A percentile compares a stretch with the other conserved stretches of the same genome.
Evolutionary conservation across 2,888 invertebrate genomes (phyloP).

Genomic region (Molorchus minor): DNA sequence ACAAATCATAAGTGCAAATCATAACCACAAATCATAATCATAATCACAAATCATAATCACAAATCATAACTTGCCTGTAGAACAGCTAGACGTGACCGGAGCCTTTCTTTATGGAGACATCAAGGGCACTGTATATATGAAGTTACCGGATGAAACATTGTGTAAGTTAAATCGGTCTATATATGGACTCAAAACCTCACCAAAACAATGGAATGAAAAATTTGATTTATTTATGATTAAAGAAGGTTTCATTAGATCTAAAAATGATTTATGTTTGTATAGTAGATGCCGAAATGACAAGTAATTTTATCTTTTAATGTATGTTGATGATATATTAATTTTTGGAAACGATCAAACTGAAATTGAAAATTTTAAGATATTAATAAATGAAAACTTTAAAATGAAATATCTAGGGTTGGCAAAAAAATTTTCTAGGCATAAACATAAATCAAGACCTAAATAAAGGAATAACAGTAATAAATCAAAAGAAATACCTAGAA

Average conservation of each 20-base stretch:
- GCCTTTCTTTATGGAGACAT: slow-evolving; percentile 43
- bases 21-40: too few species aligned
- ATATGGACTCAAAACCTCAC: slow-evolving; percentile 36
- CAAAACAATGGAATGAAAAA: too few species aligned
- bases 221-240: too few species aligned
- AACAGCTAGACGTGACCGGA: slow-evolving; percentile 41
- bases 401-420: slow-evolving; percentile 27
- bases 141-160: slow-evolving; percentile 31
- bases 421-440: slow-evolving; percentile 23
- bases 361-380: slow-evolving; percentile 28
- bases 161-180: slow-evolving; percentile 37
- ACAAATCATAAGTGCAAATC: too few species aligned
- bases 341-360: too few species aligned
- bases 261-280: too few species aligned
- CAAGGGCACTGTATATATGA: slow-evolving; percentile 35
- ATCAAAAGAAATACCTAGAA: slow-evolving; percentile 21
- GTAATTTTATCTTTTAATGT: too few species aligned
- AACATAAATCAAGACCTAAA: slow-evolving; percentile 25
- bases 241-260: too few species aligned
- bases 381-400: slow-evolving; percentile 14
- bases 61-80: slow-evolving; percentile 20
- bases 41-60: too few species aligned
- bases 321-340: too few species aligned
- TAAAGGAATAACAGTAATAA: slow-evolving; percentile 26
- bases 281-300: too few species aligned